Conservation (phyloP, 1,140 invertebrate species). For the Euborellia annulipes region DNA sequence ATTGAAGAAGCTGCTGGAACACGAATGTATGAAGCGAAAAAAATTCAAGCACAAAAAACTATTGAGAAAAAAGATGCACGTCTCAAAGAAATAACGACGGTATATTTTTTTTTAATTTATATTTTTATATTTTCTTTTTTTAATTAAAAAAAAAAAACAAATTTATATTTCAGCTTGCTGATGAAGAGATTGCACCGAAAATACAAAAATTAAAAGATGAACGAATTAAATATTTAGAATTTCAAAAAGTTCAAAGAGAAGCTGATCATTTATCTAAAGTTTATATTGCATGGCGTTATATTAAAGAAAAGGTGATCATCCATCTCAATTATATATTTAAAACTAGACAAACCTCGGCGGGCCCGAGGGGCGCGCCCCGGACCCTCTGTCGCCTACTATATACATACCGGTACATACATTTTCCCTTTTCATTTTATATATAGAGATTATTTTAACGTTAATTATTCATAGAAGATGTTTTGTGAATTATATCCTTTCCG, state of each 20-base stretch:
- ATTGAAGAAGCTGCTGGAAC: conserved; percentile 99
- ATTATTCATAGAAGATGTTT: too few relatives aligned
- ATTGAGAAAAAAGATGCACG: conserved; percentile 92
- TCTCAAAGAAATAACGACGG: conserved; percentile 69
- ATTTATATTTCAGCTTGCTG: conserved; percentile 54
- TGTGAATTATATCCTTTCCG: too few relatives aligned
- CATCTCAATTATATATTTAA: too few relatives aligned
- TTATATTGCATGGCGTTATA: conserved; percentile 57
- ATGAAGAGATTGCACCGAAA: conserved; percentile 78
- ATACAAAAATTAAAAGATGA: conserved; percentile 77
- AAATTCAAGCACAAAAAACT: conserved; percentile 67
- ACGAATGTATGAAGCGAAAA: conserved; percentile 91
- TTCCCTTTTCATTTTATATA: too few relatives aligned
- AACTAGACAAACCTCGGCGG: too few relatives aligned
- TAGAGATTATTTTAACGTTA: too few relatives aligned
- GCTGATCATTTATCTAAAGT: conserved; percentile 69
- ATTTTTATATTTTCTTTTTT: conserved; percentile 7
- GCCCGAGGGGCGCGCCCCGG: too few relatives aligned
- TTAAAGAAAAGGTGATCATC: conserved; percentile 28
- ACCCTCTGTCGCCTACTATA: too few relatives aligned
- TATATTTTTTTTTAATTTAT: conserved; percentile 31
- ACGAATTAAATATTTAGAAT: conserved; percentile 70
- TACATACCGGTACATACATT: too few relatives aligned
- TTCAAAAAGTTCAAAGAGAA: conserved; percentile 71
- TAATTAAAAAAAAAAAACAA: too few relatives aligned